A percentile compares a stretch with the other conserved stretches of the same genome.
phyloP scores from a whole-genome alignment of 2,888 invertebrate genomes.

The Dolichomitus sp. region DNA sequence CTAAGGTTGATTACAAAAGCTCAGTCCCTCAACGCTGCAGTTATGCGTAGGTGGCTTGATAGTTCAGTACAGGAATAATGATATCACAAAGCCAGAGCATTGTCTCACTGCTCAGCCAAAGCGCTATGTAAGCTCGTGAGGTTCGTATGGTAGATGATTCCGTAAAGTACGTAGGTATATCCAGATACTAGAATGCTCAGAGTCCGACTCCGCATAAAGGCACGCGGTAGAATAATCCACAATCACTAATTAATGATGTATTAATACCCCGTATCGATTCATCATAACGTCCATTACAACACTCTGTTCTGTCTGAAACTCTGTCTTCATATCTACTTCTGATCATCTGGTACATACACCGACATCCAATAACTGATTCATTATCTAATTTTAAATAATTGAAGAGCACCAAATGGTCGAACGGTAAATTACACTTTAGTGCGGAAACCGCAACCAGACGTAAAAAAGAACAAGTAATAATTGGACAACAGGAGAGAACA shows the following conservation, averaged over 20 bases:
- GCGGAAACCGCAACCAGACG: too few species aligned
- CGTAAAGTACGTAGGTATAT: not conserved
- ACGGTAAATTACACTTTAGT: too few species aligned
- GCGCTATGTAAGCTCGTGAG: conserved; percentile 4
- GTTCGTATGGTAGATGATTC: not conserved
- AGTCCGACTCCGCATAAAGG: not conserved
- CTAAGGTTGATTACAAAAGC: too few species aligned
- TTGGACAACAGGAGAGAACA: too few species aligned
- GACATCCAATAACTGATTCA: not conserved
- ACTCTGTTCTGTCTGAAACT: not conserved
- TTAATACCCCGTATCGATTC: not conserved
- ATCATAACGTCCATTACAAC: not conserved
- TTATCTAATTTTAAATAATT: not conserved
- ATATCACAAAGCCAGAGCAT: conserved; percentile 12
- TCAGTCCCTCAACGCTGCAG: not conserved
- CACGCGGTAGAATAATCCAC: not conserved
- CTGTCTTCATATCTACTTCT: not conserved
- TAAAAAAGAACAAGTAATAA: too few species aligned
- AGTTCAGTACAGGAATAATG: not conserved
- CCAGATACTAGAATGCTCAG: not conserved
- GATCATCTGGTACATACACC: not conserved
- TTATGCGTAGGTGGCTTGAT: not conserved
- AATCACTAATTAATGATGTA: not conserved
- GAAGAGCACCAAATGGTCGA: too few species aligned
- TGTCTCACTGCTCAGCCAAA: conserved; percentile 14